Base-by-base conservation (phyloP, 2,797 vertebrate species). In the Oreonectes daqikongensis region DNA sequence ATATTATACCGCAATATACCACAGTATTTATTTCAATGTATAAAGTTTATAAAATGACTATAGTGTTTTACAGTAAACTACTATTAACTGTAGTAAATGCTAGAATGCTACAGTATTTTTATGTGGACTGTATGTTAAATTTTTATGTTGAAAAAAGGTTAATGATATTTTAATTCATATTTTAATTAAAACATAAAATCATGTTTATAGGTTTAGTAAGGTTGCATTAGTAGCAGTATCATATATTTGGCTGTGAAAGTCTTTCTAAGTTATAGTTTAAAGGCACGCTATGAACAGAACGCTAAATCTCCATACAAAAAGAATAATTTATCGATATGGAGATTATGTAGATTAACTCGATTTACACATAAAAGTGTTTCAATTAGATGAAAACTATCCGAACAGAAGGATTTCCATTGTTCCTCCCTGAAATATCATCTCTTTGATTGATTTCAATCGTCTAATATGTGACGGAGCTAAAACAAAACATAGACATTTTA, bases 361-460 rank as follows among this genome's bases (percentile, higher is more conserved):
- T 81, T 81, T 64, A 52, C 79, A 73, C 77, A 72, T 64, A 81
- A 81, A 77, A 30, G 74, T 69, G 79, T 72, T 66, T 77, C 69
- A 73, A 72, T 59, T 38, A 66, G 35, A 44, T 76, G n/a, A 77
- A 76, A 28, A 75, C 35, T 26, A 70, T 57, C 66, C 10, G 17
- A 77, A 59, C 68, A 8, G 53, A 24, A 38, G 53, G 70, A 69
- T 75, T 76, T 61, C 30, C 55, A 76, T 65, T 70, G 15, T 46
- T 17, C 53, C 46, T 69, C 78, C 40, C 42, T 24, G 60, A 61
- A 61, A 61, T 40, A 61, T 11, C 14, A 24, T 35, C 40, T 2
- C 55, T 64, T 59, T 61, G 55, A 73, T 72, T 69, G 10, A 52
- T 78, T 48, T 74, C 75, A 69, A 40, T 52, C 40, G 15, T 61